Evolutionary conservation across 2,113 vertebrate genomes (phyloP), one percentile per base, ranked within the genome.

Genomic region (Hyperoodon ampullatus): DNA sequence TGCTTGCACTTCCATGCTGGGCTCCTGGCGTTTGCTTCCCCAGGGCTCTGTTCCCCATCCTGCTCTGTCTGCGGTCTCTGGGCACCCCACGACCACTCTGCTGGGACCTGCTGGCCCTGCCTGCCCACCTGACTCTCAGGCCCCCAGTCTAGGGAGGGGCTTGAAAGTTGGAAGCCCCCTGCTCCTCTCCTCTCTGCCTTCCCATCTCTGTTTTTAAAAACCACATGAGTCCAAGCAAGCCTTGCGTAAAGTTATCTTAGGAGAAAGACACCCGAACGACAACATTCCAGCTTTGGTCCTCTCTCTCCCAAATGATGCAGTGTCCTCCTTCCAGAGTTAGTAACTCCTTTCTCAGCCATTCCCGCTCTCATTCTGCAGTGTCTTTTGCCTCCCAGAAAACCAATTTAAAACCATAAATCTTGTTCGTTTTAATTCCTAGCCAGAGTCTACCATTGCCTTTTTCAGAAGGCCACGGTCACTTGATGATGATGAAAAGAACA

Each of bases 1-100:
- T 39, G 70, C 4, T 0, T 9, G n/a, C 15, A 63, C n/a, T 6
- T 13, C 60, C 1, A 1, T 4, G 23, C 24, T 12, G 1, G 16
- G 13, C 19, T 8, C n/a, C 15, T 19, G 33, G 15, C 30, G 39
- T 18, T 30, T 18, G 0, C n/a, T 30, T 30, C 68, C 21, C 33
- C 16, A 0, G 4, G 16, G n/a, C 18, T 74, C 6, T 26, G 1
- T 3, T 42, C 47, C 72, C 28, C 12, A 8, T 55, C 44, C 35
- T 39, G 84, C 15, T 16, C 8, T 2, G 19, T 21, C 75, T n/a
- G 7, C 6, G 53, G 39, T 58, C 55, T 50, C 60, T 50, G 33
- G 71, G 30, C 0, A 2, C 30, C 16, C 21, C 12, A n/a, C 1
- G 1, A 15, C 1, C 2, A 1, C 44, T 83, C 5, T 82, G 66